These are phyloP conservation scores for Caenorhabditis remanei DNA, from an alignment of 1,140 invertebrate species.

Conservation along the genomic window DNA sequence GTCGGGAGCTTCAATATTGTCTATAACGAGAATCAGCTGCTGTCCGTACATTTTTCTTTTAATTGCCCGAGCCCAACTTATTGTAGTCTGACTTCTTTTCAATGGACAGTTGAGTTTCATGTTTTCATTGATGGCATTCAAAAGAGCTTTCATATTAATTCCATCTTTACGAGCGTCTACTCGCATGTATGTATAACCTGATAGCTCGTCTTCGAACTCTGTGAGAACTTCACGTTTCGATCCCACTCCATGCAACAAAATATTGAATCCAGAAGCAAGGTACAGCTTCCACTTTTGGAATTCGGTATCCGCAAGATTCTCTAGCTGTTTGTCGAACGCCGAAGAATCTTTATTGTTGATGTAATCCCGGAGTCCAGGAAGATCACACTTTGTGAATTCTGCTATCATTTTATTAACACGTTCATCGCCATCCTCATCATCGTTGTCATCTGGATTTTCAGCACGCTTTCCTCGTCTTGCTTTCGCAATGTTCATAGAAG, in stretches of 20 bases:
- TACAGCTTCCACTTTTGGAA: slow-evolving; percentile 28
- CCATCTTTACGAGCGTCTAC: slow-evolving; percentile 26
- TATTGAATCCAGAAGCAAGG: slow-evolving; percentile 16
- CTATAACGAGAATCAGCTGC: slow-evolving; percentile 8
- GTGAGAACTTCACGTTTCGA: slow-evolving; percentile 27
- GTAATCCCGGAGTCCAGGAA: slow-evolving; percentile 13
- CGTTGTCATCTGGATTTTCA: background rate
- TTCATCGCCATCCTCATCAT: background rate
- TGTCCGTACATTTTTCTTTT: background rate
- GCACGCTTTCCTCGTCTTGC: background rate
- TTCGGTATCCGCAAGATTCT: background rate
- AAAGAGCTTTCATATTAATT: background rate
- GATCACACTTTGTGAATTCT: slow-evolving; percentile 30
- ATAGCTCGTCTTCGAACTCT: background rate
- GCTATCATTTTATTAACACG: background rate
- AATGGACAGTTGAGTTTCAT: background rate
- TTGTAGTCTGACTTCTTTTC: slow-evolving; percentile 13
- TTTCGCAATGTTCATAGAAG: slow-evolving; percentile 4
- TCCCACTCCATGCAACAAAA: slow-evolving; percentile 5
- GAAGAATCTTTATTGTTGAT: background rate
- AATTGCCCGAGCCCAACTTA: slow-evolving; percentile 3
- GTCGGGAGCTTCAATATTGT: slow-evolving; percentile 34
- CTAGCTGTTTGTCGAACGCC: background rate
- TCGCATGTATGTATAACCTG: slow-evolving; percentile 1
- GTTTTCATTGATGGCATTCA: slow-evolving; percentile 1